A percentile compares a stretch with the other conserved stretches of the same genome.
Conservation (phyloP, 1,140 invertebrate genomes). For the Megathymus violae region DNA sequence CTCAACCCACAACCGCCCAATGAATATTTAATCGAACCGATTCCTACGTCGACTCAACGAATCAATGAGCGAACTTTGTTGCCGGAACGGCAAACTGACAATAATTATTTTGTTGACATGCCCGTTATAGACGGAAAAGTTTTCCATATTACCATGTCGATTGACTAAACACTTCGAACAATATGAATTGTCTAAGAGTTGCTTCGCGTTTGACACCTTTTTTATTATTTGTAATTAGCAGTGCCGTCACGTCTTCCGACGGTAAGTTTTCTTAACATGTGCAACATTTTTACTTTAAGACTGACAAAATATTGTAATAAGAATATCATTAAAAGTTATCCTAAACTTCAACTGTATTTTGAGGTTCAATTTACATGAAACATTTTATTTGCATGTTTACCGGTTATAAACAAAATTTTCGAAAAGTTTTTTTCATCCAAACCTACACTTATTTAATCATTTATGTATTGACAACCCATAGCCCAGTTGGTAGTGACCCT, state of each 20-base stretch:
- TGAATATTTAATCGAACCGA: slow-evolving; percentile 78
- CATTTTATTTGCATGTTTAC: no score
- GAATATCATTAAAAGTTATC: neutral
- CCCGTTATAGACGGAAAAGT: slow-evolving; percentile 58
- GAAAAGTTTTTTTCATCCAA: neutral
- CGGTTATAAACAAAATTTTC: neutral
- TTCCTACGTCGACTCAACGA: slow-evolving; percentile 54
- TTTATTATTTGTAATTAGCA: slow-evolving; percentile 55
- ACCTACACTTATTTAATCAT: no score
- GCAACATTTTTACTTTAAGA: neutral
- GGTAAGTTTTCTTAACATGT: slow-evolving; percentile 55
- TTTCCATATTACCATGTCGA: slow-evolving; percentile 62
- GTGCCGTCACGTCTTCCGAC: slow-evolving; percentile 58
- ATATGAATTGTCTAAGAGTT: slow-evolving; percentile 49
- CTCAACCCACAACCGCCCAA: slow-evolving; percentile 60
- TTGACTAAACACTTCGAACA: slow-evolving; percentile 56
- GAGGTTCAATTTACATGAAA: no score
- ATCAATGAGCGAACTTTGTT: slow-evolving; percentile 69
- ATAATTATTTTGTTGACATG: slow-evolving; percentile 61
- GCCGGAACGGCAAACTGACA: slow-evolving; percentile 55
- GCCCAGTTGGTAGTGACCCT: no score
- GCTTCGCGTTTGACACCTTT: slow-evolving; percentile 49
- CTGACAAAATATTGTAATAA: neutral
- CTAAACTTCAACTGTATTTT: neutral
- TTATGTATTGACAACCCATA: no score